These are phyloP conservation scores for Nomia melanderi DNA, from an alignment of 1,140 invertebrate species.

Conservation along the genomic window DNA sequence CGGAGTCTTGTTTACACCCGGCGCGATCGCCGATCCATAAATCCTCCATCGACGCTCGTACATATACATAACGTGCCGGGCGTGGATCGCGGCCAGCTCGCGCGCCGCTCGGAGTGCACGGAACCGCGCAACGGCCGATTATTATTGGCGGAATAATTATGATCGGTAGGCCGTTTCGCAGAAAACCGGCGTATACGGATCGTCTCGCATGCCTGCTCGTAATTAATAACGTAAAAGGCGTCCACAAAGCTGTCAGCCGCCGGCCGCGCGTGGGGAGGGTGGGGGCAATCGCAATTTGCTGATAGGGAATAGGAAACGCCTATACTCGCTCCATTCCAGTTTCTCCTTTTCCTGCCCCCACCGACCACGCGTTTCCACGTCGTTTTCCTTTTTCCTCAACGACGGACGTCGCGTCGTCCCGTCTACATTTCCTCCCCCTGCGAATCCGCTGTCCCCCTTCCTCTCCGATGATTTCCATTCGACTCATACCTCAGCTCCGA, in stretches of 20 bases:
- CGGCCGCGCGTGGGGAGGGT: background rate
- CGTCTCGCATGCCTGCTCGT: constrained; percentile 80
- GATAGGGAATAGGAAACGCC: constrained; percentile 61
- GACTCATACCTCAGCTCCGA: too few relatives aligned
- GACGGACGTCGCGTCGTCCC: constrained; percentile 22
- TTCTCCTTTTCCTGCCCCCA: constrained; percentile 19
- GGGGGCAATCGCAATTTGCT: constrained; percentile 56
- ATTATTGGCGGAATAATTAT: constrained; percentile 66
- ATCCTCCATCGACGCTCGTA: constrained; percentile 51
- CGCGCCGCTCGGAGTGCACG: constrained; percentile 4
- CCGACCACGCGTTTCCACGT: background rate
- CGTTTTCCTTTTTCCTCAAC: constrained; percentile 4
- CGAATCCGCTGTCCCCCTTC: background rate
- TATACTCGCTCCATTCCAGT: constrained; percentile 45
- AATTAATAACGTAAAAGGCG: constrained; percentile 78
- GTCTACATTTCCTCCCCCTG: constrained; percentile 14
- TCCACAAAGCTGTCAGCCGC: constrained; percentile 76
- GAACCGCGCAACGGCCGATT: constrained; percentile 53
- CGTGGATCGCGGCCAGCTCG: constrained; percentile 8
- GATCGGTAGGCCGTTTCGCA: constrained; percentile 66
- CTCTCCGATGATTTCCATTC: too few relatives aligned
- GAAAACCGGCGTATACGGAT: constrained; percentile 60
- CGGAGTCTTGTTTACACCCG: constrained; percentile 58
- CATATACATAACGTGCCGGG: constrained; percentile 4
- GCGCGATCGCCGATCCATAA: constrained; percentile 62